phyloP scores from a whole-genome alignment of 2,797 vertebrate genomes.

The Picus viridis region DNA sequence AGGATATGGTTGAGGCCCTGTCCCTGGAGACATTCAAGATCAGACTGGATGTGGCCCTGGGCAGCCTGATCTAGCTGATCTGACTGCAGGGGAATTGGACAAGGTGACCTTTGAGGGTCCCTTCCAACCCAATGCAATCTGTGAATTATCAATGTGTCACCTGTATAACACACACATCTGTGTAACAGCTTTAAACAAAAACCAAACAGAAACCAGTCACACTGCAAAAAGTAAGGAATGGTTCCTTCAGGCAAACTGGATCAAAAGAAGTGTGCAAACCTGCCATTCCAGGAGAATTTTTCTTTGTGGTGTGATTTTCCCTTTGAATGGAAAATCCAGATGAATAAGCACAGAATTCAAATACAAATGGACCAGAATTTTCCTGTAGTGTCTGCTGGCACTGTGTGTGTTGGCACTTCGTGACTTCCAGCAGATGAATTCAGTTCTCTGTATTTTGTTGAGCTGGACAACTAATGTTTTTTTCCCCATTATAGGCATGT shows the following conservation, averaged over 20 bases:
- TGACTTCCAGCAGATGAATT: background rate
- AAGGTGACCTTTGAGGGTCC: no score
- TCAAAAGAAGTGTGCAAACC: background rate
- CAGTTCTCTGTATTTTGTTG: background rate
- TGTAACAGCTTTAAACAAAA: slow-evolving; percentile 33
- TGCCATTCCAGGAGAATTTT: background rate
- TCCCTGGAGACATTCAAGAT: no score
- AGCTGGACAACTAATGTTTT: background rate
- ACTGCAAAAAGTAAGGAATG: background rate
- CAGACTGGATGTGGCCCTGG: no score
- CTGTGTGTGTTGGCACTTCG: background rate
- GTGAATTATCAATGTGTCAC: background rate
- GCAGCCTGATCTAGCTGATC: no score
- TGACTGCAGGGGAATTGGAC: no score
- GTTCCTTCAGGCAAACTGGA: background rate
- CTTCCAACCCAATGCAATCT: no score
- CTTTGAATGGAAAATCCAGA: background rate
- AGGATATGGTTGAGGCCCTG: no score
- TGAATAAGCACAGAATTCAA: background rate
- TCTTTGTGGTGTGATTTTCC: background rate
- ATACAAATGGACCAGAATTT: background rate
- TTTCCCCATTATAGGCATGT: background rate
- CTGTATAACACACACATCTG: background rate
- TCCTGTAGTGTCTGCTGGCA: background rate
- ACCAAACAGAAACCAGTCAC: background rate